Evolutionary conservation across 2,888 invertebrate genomes (phyloP).

Genomic region (Eupithecia tripunctaria): DNA sequence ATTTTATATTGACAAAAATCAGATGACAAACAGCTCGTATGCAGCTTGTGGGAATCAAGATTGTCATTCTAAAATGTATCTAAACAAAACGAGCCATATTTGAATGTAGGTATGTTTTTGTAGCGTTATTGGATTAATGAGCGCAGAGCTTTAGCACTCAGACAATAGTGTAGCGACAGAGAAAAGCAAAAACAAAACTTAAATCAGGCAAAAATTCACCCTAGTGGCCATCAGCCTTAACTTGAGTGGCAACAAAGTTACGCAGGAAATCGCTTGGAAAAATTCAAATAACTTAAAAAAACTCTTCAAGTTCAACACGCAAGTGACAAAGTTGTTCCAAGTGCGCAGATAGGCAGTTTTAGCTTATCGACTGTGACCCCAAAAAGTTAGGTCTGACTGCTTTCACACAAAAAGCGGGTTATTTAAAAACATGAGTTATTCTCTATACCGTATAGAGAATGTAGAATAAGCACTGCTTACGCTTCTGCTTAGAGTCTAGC

Average conservation of each 20-base stretch:
- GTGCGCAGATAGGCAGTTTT: conserved; percentile 39
- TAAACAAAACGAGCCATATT: no score
- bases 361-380: conserved; percentile 44
- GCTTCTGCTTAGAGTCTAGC: no score
- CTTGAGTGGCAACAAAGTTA: background rate
- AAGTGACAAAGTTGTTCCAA: conserved; percentile 37
- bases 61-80: no score
- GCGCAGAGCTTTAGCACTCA: no score
- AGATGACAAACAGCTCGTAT: no score
- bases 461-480: no score
- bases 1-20: no score
- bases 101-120: no score
- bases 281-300: conserved; percentile 5
- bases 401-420: conserved; percentile 10
- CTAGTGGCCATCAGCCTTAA: background rate
- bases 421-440: background rate
- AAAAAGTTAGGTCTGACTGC: conserved; percentile 16
- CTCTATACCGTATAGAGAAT: no score
- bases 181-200: background rate
- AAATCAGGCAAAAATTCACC: background rate
- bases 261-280: background rate
- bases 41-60: no score
- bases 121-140: no score
- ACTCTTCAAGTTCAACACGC: conserved; percentile 31
- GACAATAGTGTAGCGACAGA: background rate